Base-by-base conservation (phyloP, 30 jellyfish, hydroid and myxozoan species). In the Aurelia aurita complex sp. Pacific region DNA sequence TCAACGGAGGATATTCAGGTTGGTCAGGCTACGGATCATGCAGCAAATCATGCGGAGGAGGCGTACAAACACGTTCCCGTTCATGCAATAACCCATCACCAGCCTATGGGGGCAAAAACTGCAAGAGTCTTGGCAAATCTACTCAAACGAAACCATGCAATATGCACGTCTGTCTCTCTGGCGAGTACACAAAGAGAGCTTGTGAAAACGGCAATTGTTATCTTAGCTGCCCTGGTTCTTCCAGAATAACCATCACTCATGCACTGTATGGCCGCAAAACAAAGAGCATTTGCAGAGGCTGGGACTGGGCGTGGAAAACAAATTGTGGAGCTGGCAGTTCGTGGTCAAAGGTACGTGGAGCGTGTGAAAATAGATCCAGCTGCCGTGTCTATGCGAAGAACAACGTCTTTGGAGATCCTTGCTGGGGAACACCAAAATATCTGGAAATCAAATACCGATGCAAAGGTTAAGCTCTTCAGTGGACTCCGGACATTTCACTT, bases 1-100 rank as follows among this genome's bases (percentile, higher is more conserved):
- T 86, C 15, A 86, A 76, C 36, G 95, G 95, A 15, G 95, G 95
- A 8, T 86, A 76, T 65, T 86, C 95, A 17, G 18, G 67, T 0
- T 86, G 95, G 95, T 77, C 85, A 15, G 23, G 83, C 15, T 86
- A 72, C 43, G 38, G 85, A 17, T 17, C 68, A 17, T 86, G 95
- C 66, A 86, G 85, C 95, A 76, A 66, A 74, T 33, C 89, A 11
- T 86, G 95, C 60, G 89, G 85, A 10, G 85, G 89, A 8, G 95
- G 95, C 34, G 53, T 3, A 8, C 83, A 76, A 63, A 76, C 80
- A 51, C 79, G 95, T 13, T 16, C 33, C 64, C 67, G 95, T 65
- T 16, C 43, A 5, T 86, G 95, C 85, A 76, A 34, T 34, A 75
- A 86, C 38, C 95, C 95, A 2, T 5, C 79, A 11, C 89, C 95